Conservation (phyloP, 1,140 invertebrate genomes). For the Papilio xuthus region DNA sequence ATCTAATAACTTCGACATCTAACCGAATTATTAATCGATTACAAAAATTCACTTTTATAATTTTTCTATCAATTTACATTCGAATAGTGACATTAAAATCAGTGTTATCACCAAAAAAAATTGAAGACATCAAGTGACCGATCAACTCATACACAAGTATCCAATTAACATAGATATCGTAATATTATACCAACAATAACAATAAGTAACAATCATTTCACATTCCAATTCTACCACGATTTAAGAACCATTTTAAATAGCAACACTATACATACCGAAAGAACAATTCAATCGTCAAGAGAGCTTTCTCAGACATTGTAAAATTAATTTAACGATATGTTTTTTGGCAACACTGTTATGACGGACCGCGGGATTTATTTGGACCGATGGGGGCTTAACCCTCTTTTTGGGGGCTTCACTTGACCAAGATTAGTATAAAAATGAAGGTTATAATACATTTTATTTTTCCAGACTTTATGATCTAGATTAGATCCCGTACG, state of each 20-base stretch:
- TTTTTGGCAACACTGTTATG: neutral
- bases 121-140: neutral
- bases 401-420: neutral
- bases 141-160: neutral
- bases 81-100: neutral
- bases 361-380: neutral
- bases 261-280: neutral
- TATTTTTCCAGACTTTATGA: neutral
- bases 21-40: neutral
- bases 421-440: no score
- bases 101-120: neutral
- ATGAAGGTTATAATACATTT: neutral
- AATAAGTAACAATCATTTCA: constrained; percentile 18
- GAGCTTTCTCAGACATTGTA: neutral
- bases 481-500: neutral
- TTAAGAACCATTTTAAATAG: constrained; percentile 4
- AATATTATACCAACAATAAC: constrained; percentile 26
- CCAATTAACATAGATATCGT: neutral
- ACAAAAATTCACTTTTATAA: neutral
- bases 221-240: constrained; percentile 7
- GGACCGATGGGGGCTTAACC: neutral
- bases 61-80: neutral
- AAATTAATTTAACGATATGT: neutral
- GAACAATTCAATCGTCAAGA: neutral
- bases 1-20: constrained; percentile 16